Evolutionary conservation across 2,888 invertebrate species (phyloP).

Genomic region (Cephus pulcher): DNA sequence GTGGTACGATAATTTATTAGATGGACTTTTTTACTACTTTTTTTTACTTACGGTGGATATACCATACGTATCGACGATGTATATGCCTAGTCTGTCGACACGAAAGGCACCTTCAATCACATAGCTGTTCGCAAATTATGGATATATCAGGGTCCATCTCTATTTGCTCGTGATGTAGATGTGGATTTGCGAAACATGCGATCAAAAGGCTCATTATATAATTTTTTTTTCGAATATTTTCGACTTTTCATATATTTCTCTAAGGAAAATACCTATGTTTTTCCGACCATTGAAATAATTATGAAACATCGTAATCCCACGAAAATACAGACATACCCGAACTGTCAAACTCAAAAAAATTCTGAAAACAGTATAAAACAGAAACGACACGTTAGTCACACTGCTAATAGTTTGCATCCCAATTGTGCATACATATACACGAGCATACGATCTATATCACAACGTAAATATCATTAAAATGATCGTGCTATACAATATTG

Average conservation of each 20-base stretch:
- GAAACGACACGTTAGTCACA: not conserved
- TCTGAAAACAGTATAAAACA: not conserved
- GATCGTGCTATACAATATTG: not conserved
- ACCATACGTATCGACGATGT: not conserved
- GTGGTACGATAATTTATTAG: not conserved
- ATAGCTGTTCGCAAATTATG: not conserved
- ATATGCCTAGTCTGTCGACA: no score
- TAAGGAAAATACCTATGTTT: not conserved
- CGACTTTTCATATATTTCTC: not conserved
- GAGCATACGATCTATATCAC: not conserved
- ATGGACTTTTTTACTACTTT: not conserved
- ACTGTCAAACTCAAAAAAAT: slow-evolving; percentile 1
- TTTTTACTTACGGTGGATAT: not conserved
- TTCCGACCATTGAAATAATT: not conserved
- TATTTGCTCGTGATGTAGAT: not conserved
- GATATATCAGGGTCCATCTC: not conserved
- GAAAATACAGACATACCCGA: not conserved
- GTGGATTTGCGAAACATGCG: not conserved
- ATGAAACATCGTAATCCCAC: not conserved
- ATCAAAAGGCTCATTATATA: not conserved
- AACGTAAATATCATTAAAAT: not conserved
- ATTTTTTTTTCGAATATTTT: not conserved
- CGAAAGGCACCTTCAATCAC: no score
- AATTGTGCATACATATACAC: not conserved
- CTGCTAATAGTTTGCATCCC: not conserved